phyloP scores from a whole-genome alignment of 2,113 vertebrate species.

The Furnarius figulus region DNA sequence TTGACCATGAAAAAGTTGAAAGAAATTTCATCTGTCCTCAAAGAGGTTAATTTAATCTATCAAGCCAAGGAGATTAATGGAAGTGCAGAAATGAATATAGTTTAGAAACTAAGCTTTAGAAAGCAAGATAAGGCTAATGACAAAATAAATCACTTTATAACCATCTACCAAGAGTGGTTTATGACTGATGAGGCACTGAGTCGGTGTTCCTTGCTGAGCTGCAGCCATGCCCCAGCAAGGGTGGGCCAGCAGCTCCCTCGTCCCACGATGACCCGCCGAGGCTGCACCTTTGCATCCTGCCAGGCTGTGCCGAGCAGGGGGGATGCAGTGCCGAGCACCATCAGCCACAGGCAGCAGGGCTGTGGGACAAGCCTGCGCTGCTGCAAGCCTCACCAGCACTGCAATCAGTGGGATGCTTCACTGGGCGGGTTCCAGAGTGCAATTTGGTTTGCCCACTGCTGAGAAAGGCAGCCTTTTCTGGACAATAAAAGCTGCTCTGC shows the following conservation, averaged over 20 bases:
- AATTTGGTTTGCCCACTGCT: background rate
- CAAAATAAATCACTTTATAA: constrained; percentile 39
- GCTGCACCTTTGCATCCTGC: fast-evolving
- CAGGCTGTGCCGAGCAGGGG: fast-evolving
- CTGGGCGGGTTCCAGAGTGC: background rate
- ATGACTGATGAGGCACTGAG: background rate
- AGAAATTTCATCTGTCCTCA: background rate
- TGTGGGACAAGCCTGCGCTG: background rate
- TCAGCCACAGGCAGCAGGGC: background rate
- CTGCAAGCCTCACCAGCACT: background rate
- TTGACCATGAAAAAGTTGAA: background rate
- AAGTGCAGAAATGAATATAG: background rate
- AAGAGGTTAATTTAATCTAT: constrained; percentile 1
- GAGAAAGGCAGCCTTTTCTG: background rate
- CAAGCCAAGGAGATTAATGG: background rate
- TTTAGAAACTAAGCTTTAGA: constrained; percentile 48
- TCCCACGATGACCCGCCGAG: fast-evolving
- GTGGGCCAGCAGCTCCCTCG: background rate
- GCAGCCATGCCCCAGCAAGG: fast-evolving
- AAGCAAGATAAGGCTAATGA: constrained; percentile 46
- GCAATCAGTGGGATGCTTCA: background rate
- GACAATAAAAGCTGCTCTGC: background rate
- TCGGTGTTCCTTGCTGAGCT: background rate
- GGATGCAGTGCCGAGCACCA: fast-evolving
- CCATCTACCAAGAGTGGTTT: background rate